These are phyloP conservation scores for Collichthys lucidus DNA, from an alignment of 2,113 vertebrate genomes.

Conservation along the genomic window DNA sequence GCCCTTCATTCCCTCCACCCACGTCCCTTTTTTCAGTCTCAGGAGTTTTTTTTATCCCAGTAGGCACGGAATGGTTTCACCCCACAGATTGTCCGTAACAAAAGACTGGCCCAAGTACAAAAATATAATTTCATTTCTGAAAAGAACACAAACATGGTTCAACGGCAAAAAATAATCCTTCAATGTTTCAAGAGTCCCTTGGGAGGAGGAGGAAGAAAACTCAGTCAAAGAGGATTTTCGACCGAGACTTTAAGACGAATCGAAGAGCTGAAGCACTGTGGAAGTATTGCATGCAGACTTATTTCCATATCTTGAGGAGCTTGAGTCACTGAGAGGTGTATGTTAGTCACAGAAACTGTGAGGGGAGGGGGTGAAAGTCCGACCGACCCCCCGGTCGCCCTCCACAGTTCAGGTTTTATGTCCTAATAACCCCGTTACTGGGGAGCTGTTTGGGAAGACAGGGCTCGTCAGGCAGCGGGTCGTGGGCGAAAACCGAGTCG, in stretches of 20 bases:
- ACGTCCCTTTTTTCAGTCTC: conserved; percentile 52
- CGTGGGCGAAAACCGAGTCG: conserved; percentile 96
- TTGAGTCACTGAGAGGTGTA: conserved; percentile 51
- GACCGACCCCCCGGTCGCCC: not conserved
- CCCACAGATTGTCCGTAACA: conserved; percentile 74
- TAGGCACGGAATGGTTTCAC: conserved; percentile 83
- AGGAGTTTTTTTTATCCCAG: conserved; percentile 68
- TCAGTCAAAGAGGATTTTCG: conserved; percentile 26
- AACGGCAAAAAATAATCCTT: conserved; percentile 76
- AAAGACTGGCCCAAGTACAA: conserved; percentile 83
- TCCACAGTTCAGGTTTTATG: conserved; percentile 76
- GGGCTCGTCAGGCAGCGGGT: conserved; percentile 91
- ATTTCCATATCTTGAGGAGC: conserved; percentile 40
- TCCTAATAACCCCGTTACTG: conserved; percentile 85
- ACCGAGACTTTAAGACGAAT: conserved; percentile 58
- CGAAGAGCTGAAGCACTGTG: conserved; percentile 58
- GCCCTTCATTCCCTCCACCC: conserved; percentile 67
- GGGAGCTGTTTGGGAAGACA: conserved; percentile 89
- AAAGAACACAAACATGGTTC: conserved; percentile 67
- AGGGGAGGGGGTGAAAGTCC: conserved; percentile 39
- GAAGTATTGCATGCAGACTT: conserved; percentile 75
- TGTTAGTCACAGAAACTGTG: conserved; percentile 19
- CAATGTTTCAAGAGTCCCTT: conserved; percentile 63
- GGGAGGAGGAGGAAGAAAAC: conserved; percentile 18
- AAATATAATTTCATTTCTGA: conserved; percentile 83